These are phyloP conservation scores for Gadus macrocephalus DNA, from an alignment of 2,113 vertebrate species.

Conservation along the genomic window DNA sequence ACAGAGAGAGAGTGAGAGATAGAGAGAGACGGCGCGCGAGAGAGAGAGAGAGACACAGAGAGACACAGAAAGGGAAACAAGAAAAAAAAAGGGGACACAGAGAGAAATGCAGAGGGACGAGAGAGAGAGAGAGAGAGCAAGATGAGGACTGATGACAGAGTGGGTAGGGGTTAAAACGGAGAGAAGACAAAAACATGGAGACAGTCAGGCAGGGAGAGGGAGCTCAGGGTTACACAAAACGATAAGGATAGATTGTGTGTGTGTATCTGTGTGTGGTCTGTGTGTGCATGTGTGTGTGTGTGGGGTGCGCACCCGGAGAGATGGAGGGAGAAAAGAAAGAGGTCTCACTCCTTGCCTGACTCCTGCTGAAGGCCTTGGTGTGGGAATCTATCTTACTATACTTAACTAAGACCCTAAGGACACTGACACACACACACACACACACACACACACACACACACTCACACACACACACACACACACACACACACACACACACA, in stretches of 20 bases:
- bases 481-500: neutral
- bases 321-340: constrained; percentile 19
- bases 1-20: neutral
- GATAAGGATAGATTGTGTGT: neutral
- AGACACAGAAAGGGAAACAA: neutral
- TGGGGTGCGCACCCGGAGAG: neutral
- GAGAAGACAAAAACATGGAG: constrained; percentile 9
- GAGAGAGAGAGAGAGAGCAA: neutral
- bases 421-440: constrained; percentile 1
- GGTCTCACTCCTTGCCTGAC: constrained; percentile 24
- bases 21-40: too few relatives aligned
- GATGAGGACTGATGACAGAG: neutral
- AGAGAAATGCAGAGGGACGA: neutral
- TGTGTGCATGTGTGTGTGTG: too few relatives aligned
- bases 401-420: constrained; percentile 48
- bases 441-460: constrained; percentile 7
- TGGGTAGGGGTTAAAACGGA: constrained; percentile 3
- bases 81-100: neutral
- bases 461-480: constrained; percentile 1
- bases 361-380: constrained; percentile 42
- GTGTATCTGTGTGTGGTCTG: too few relatives aligned
- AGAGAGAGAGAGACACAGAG: neutral
- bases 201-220: neutral
- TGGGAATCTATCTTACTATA: constrained; percentile 63
- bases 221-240: neutral